These are phyloP conservation scores for Asarcornis scutulata DNA, from an alignment of 2,113 vertebrate species.

Conservation along the genomic window DNA sequence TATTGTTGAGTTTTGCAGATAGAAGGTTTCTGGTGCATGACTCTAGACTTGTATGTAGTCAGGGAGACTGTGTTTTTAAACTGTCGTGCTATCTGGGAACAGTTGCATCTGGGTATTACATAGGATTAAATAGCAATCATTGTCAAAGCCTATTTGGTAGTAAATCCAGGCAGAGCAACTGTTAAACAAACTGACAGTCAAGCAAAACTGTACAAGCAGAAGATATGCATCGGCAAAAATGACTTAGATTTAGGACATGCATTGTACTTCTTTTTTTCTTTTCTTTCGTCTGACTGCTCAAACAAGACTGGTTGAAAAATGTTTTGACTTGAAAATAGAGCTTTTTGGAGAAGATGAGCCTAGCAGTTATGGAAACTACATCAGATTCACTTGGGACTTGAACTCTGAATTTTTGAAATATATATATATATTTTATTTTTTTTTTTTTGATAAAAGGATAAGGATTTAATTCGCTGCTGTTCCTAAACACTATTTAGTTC, in stretches of 20 bases:
- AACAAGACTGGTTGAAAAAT: neutral
- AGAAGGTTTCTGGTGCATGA: neutral
- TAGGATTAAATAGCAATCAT: slow-evolving; percentile 83
- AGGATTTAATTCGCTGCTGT: neutral
- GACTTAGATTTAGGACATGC: neutral
- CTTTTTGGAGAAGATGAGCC: neutral
- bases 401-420: neutral
- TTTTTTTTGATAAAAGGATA: neutral
- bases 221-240: neutral
- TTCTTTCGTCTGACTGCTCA: neutral
- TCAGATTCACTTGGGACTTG: neutral
- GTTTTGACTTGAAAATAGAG: neutral
- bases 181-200: slow-evolving; percentile 75
- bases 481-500: neutral
- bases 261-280: neutral
- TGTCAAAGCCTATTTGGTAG: slow-evolving; percentile 82
- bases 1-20: neutral
- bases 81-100: slow-evolving; percentile 25
- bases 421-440: no score
- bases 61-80: slow-evolving; percentile 14
- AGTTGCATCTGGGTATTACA: slow-evolving; percentile 75
- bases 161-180: slow-evolving; percentile 81
- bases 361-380: neutral
- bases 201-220: slow-evolving; percentile 24
- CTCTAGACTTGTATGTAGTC: neutral